phyloP scores from a whole-genome alignment of 1,140 invertebrate genomes.

The Leptopilina boulardi region DNA sequence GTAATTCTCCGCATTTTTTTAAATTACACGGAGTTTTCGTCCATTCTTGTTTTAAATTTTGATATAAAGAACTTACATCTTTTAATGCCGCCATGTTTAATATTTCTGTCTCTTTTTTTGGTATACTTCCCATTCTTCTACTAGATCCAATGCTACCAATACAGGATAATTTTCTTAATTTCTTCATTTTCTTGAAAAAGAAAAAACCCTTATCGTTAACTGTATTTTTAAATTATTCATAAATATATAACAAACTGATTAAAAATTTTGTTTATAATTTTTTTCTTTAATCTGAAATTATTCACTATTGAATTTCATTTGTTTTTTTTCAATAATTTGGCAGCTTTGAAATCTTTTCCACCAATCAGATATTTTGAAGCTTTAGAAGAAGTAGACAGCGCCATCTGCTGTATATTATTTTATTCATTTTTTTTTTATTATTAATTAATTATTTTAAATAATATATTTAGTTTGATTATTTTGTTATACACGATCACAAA shows the following conservation, averaged over 20 bases:
- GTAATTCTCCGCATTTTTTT: slow-evolving; percentile 83
- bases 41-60: slow-evolving; percentile 87
- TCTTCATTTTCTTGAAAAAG: not conserved
- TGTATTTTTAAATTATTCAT: not conserved
- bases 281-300: not conserved
- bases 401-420: not conserved
- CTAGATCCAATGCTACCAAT: slow-evolving; percentile 11
- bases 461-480: too few species aligned
- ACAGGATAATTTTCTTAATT: not conserved
- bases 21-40: slow-evolving; percentile 81
- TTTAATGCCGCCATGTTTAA: slow-evolving; percentile 79
- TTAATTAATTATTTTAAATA: too few species aligned
- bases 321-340: not conserved
- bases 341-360: not conserved
- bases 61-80: slow-evolving; percentile 82
- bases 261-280: not conserved
- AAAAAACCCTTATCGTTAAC: not conserved
- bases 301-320: not conserved
- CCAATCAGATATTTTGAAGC: not conserved
- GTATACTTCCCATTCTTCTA: not conserved
- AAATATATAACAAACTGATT: not conserved
- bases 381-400: not conserved
- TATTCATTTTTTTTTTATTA: not conserved
- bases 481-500: too few species aligned
- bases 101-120: not conserved